phyloP scores from a whole-genome alignment of 2,797 vertebrate species.

The Tragelaphus oryx region DNA sequence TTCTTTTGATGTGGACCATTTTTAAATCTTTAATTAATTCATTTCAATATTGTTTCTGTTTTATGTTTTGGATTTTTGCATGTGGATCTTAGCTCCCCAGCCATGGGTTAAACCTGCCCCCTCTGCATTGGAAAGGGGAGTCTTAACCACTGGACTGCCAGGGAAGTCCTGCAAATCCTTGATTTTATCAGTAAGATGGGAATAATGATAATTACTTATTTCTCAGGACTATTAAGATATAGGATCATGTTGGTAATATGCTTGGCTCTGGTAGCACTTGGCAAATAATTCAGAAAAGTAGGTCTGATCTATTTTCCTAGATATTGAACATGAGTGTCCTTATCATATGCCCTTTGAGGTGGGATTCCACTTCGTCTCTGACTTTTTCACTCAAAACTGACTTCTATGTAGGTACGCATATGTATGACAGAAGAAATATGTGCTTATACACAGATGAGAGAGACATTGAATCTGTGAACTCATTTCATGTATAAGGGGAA shows the following conservation, averaged over 20 bases:
- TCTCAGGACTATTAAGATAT: not conserved
- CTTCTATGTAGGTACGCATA: not conserved
- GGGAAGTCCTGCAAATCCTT: not conserved
- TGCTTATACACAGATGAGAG: not conserved
- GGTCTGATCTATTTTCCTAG: not conserved
- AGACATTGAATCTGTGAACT: not conserved
- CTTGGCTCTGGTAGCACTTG: not conserved
- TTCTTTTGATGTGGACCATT: not conserved
- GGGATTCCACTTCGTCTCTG: not conserved
- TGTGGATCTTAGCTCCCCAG: not conserved
- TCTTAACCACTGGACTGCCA: not conserved
- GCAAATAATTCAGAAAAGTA: constrained; percentile 27
- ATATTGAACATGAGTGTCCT: not conserved
- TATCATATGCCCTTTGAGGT: not conserved
- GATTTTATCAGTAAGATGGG: not conserved
- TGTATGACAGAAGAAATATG: not conserved
- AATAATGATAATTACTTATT: not conserved
- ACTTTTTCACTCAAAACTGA: constrained; percentile 26
- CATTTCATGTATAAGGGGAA: not conserved
- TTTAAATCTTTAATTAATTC: not conserved
- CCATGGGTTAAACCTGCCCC: not conserved
- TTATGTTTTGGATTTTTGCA: not conserved
- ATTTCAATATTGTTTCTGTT: not conserved
- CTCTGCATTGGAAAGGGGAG: not conserved
- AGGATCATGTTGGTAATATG: not conserved